phyloP scores from a whole-genome alignment of 2,113 vertebrate species.

The Hippocampus barbouri region DNA sequence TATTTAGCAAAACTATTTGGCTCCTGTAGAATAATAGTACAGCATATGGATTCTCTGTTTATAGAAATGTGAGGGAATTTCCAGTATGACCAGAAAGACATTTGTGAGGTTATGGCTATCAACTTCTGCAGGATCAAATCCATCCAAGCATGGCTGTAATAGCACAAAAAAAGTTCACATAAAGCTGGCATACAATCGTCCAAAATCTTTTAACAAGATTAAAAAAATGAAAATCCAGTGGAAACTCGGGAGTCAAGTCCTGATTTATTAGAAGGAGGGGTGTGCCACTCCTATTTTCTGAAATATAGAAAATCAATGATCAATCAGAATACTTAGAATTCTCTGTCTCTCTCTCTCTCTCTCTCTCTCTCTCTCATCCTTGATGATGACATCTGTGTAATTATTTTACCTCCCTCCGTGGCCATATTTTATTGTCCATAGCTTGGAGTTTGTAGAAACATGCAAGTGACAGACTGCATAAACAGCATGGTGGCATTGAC shows the following conservation, averaged over 20 bases:
- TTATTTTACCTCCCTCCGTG: slow-evolving; percentile 19
- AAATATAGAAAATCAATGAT: no score
- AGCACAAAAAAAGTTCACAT: no score
- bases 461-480: slow-evolving; percentile 19
- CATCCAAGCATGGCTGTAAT: no score
- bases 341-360: no score
- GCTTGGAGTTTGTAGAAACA: slow-evolving; percentile 33
- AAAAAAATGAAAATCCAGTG: no score
- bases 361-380: no score
- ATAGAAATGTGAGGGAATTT: background rate
- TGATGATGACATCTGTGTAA: slow-evolving; percentile 9
- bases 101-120: background rate
- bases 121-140: background rate
- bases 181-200: no score
- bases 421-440: slow-evolving; percentile 15
- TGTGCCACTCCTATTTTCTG: no score
- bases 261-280: no score
- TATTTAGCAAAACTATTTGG: slow-evolving; percentile 6
- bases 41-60: background rate
- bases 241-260: no score
- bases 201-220: no score
- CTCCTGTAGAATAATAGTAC: background rate
- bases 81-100: background rate
- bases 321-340: no score
- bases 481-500: slow-evolving; percentile 36